phyloP scores from a whole-genome alignment of 2,888 invertebrate species.

The Ophion ellenae region DNA sequence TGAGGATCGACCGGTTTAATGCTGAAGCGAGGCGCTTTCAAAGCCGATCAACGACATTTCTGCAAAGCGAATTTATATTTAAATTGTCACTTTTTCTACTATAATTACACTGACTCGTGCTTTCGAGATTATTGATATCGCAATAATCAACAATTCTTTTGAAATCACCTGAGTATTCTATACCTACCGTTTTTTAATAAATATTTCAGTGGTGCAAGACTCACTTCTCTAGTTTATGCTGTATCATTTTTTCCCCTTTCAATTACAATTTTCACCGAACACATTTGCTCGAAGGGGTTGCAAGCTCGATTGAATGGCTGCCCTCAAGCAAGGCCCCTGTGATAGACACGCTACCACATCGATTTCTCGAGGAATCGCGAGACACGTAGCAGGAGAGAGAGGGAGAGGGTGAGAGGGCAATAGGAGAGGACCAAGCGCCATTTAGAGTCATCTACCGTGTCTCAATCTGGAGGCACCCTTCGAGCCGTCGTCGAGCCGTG shows the following conservation, averaged over 20 bases:
- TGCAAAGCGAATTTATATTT: neutral
- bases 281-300: slow-evolving; percentile 32
- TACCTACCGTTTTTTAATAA: neutral
- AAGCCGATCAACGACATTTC: neutral
- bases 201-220: neutral
- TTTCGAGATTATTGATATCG: neutral
- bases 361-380: slow-evolving; percentile 63
- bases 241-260: slow-evolving; percentile 21
- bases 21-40: neutral
- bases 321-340: slow-evolving; percentile 16
- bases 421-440: slow-evolving; percentile 78
- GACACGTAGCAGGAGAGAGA: slow-evolving; percentile 37
- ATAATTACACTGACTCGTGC: neutral
- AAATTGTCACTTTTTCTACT: neutral
- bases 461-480: slow-evolving; percentile 82
- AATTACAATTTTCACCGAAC: slow-evolving; percentile 44
- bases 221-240: slow-evolving; percentile 3
- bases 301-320: neutral
- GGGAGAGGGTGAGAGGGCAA: slow-evolving; percentile 52
- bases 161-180: neutral
- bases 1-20: neutral
- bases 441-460: slow-evolving; percentile 83
- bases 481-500: slow-evolving; percentile 82
- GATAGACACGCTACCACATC: slow-evolving; percentile 51
- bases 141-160: neutral